A percentile compares a stretch with the other conserved stretches of the same genome.
These are phyloP conservation scores for Drosophila rubida DNA, from an alignment of 2,888 invertebrate genomes.

Conservation along the genomic window DNA sequence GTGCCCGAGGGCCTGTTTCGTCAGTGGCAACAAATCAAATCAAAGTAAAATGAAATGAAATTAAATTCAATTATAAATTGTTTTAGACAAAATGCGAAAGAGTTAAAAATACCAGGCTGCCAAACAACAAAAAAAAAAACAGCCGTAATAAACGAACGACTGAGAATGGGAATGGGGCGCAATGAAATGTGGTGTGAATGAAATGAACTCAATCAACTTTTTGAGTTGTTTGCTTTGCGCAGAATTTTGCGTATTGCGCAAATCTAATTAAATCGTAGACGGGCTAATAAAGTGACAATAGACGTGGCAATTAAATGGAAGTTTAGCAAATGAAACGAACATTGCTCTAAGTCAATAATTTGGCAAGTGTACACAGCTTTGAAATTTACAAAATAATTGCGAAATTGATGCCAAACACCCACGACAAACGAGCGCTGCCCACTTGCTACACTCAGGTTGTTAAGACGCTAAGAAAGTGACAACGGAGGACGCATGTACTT, in stretches of 20 bases:
- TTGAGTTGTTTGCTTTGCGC: neutral
- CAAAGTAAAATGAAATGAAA: constrained; percentile 46
- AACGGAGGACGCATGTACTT: neutral
- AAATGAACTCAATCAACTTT: constrained; percentile 16
- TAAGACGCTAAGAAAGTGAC: neutral
- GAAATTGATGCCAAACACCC: neutral
- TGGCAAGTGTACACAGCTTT: neutral
- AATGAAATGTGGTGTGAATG: neutral
- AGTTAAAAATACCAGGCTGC: constrained; percentile 13
- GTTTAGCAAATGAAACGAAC: neutral
- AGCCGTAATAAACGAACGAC: neutral
- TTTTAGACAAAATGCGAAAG: constrained; percentile 32
- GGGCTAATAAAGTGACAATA: neutral
- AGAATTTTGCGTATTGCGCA: neutral
- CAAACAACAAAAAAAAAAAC: neutral
- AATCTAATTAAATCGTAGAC: constrained; percentile 1
- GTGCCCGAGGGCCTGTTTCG: neutral
- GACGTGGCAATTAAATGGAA: neutral
- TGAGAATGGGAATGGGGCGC: neutral
- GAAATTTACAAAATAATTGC: neutral
- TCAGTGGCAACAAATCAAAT: constrained; percentile 29
- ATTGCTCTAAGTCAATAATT: neutral
- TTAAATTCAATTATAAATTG: constrained; percentile 50
- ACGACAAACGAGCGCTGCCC: neutral
- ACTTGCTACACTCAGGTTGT: too few species aligned